phyloP scores from a whole-genome alignment of 2,888 invertebrate species.

The Melanargia galathea region DNA sequence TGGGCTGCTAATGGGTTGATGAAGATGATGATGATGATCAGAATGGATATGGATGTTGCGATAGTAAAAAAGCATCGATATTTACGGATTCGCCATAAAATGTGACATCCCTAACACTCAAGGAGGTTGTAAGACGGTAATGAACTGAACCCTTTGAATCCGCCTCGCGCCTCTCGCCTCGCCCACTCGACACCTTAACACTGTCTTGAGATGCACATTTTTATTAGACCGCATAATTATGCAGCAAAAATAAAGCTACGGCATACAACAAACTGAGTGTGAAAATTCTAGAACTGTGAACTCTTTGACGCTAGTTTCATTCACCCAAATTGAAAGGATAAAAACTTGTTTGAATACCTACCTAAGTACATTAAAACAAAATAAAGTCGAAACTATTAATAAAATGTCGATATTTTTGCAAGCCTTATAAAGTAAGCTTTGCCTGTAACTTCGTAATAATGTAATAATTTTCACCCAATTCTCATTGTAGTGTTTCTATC shows the following conservation, averaged over 20 bases:
- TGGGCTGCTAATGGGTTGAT: no score
- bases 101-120: conserved; percentile 42
- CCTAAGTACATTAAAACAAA: neutral
- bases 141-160: conserved; percentile 73
- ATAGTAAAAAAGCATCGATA: conserved; percentile 30
- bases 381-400: neutral
- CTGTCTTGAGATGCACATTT: conserved; percentile 52
- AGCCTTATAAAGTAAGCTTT: no score
- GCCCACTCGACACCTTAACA: conserved; percentile 44
- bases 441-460: no score
- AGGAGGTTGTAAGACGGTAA: conserved; percentile 70
- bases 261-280: conserved; percentile 36
- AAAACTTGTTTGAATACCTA: neutral
- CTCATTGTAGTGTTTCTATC: no score
- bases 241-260: conserved; percentile 37
- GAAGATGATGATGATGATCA: no score
- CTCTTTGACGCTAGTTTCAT: conserved; percentile 2
- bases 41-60: neutral
- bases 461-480: no score
- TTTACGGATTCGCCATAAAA: conserved; percentile 29
- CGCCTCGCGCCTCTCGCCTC: conserved; percentile 50
- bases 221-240: conserved; percentile 46
- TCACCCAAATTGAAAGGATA: conserved; percentile 1
- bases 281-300: conserved; percentile 30
- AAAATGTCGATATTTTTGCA: neutral